Evolutionary conservation across 1,140 invertebrate species (phyloP), one percentile per base, ranked within the genome.

Genomic region (Bilobella aurantiaca): DNA sequence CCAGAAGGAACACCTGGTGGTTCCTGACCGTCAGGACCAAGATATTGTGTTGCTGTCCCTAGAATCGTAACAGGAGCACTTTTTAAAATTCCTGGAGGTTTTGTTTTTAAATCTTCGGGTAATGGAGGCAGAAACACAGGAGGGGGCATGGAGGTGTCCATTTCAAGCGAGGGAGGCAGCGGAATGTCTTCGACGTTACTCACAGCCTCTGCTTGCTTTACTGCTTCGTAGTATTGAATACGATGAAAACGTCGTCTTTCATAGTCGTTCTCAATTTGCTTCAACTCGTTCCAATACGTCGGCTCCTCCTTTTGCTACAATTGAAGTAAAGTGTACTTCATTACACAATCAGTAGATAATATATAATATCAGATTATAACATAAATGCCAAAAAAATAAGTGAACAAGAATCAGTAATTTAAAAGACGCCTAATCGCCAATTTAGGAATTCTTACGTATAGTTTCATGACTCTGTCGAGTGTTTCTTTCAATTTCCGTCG

Each of bases 221-320:
- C 94, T 68, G 93, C 92, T 77, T 98, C 93, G 80, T 89, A 97
- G 79, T 93, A 96, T 37, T 90, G 86, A 57, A 95, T 87, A 58
- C 96, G 79, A 76, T 92, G 86, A 74, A 85, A 83, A 74, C 89
- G 80, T 75, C 91, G 85, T 74, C 90, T 89, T 76, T 97, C 93
- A 82, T 98, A 98, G 67, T 98, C 93, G 65, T 85, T 82, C 78
- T 96, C 87, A 76, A 92, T 87, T 68, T 90, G 85, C 76, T 91
- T 93, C 14, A 98, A 78, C 72, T 97, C 93, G 16, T 86, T 81
- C 84, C 89, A 95, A 77, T 93, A 91, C 70, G 96, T 91, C 63
- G 90, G 88, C 78, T 98, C 93, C 81, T 98, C 96, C 82, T 96
- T 96, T 74, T 93, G 86, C 90, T 95, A 73, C 29, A n/a, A n/a